A percentile compares a stretch with the other conserved stretches of the same genome.
These are phyloP conservation scores for Porites lutea DNA, from an alignment of 64 coral and sea anemone genomes.

Conservation along the genomic window DNA sequence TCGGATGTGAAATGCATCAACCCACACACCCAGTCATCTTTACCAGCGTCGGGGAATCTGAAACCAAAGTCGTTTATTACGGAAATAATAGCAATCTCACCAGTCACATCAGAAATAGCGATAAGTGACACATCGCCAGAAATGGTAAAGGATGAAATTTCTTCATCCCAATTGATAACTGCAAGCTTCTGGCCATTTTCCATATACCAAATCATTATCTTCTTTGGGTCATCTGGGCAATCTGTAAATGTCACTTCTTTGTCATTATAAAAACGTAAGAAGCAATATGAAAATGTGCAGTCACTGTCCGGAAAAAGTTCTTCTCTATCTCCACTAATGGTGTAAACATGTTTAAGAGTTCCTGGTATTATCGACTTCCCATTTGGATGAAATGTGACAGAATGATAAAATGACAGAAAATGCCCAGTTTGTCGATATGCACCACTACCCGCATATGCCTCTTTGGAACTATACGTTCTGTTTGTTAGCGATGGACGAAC, in stretches of 20 bases:
- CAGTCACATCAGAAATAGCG: background rate
- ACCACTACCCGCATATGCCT: background rate
- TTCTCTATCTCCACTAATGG: background rate
- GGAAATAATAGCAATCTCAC: background rate
- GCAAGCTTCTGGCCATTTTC: background rate
- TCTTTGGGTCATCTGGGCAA: background rate
- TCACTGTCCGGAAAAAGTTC: background rate
- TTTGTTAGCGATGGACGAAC: background rate
- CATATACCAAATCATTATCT: background rate
- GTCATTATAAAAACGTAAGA: background rate
- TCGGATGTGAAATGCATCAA: slow-evolving; percentile 20
- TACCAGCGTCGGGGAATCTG: background rate
- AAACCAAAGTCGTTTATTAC: too few species aligned
- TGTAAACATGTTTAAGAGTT: background rate
- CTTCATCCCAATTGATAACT: background rate
- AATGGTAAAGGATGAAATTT: background rate
- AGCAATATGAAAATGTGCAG: background rate
- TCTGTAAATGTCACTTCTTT: background rate
- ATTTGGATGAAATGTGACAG: slow-evolving; percentile 1
- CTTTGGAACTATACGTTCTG: background rate
- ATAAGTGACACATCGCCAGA: background rate
- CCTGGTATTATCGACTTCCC: slow-evolving; percentile 9
- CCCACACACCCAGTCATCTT: background rate
- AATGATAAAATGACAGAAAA: slow-evolving; percentile 2
- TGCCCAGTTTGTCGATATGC: background rate